Percentiles rank a stretch among this genome's conserved stretches.
Conservation (phyloP, 2,888 invertebrate genomes). For the Didymodactylos carnosus region DNA sequence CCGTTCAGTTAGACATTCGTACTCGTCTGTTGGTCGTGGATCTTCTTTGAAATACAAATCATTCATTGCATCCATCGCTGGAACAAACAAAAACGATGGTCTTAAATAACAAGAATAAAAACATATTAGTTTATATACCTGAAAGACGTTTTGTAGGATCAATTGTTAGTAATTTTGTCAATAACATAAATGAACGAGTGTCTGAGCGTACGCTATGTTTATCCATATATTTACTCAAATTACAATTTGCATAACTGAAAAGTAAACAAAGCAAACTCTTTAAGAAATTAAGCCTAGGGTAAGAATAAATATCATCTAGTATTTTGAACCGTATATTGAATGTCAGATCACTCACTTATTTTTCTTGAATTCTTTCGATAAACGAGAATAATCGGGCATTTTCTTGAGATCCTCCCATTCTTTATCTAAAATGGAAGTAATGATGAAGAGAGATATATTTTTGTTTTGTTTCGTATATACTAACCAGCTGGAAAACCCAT, state of each 20-base stretch:
- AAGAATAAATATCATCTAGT: neutral
- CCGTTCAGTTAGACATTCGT: slow-evolving; percentile 22
- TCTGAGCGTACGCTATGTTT: slow-evolving; percentile 36
- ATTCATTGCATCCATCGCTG: slow-evolving; percentile 54
- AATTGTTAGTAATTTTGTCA: slow-evolving; percentile 52
- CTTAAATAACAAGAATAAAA: neutral
- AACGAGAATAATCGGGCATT: slow-evolving; percentile 92
- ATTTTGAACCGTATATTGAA: too few relatives aligned
- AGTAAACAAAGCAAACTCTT: slow-evolving; percentile 13
- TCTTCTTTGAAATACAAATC: slow-evolving; percentile 89
- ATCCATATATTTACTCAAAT: slow-evolving; percentile 34
- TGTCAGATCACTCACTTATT: neutral
- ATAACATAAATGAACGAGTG: slow-evolving; percentile 32
- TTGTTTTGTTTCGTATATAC: neutral
- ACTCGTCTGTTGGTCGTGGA: slow-evolving; percentile 67
- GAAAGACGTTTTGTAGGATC: slow-evolving; percentile 67
- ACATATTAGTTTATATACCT: neutral
- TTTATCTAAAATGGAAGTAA: slow-evolving; percentile 39
- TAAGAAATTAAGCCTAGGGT: neutral
- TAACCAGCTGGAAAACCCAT: slow-evolving; percentile 68
- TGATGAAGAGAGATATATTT: too few relatives aligned
- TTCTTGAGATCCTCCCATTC: slow-evolving; percentile 97
- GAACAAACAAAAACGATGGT: neutral
- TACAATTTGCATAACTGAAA: slow-evolving; percentile 27
- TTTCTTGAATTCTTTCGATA: slow-evolving; percentile 83